Base-by-base conservation (phyloP, 2,113 vertebrate species). In the Albula goreensis region DNA sequence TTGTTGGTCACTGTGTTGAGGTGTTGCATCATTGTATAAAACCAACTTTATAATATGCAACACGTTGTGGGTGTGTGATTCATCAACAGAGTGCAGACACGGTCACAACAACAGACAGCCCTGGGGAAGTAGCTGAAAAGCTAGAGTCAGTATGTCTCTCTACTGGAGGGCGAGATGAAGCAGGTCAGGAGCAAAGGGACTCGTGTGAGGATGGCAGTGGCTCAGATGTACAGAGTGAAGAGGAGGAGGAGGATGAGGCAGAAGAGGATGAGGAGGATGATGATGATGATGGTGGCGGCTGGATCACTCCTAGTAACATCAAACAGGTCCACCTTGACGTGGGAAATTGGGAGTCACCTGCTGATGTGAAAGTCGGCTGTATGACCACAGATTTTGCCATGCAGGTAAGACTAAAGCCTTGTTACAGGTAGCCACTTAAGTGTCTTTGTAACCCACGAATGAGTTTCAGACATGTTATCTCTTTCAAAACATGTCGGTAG, bases 221-320 rank as follows among this genome's bases (percentile, higher is more conserved):
- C 0, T 90, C 88, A 63, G 89, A 92, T 57, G 90, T 48, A 25
- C 89, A 41, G 25, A 83, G 87, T 8, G 90, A 89, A 0, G 89
- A 77, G 0, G 89, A 86, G 10, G 77, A 91, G 2, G 90, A 92
- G 88, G 92, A n/a, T 2, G 88, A 0, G 70, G 88, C 78, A 0
- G 88, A 85, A 0, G 86, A 88, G 0, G 92, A 88, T 0, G 89
- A 92, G 0, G 92, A 91, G 0, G 94, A 93, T 0, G 94, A 94
- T 0, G 93, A 93, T 0, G 95, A 94, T 0, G 96, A 95, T 0
- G 93, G 89, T 0, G 96, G 95, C 0, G 97, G 97, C 0, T 99
- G 98, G 98, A 99, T 99, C 92, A 99, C 98, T 0, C 98, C 98
- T 49, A 94, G 95, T 77, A 99, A 99, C 93, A 96, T 99, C 88